Evolutionary conservation across 2,797 vertebrate species (phyloP).

Genomic region (Sebastes vulpes): DNA sequence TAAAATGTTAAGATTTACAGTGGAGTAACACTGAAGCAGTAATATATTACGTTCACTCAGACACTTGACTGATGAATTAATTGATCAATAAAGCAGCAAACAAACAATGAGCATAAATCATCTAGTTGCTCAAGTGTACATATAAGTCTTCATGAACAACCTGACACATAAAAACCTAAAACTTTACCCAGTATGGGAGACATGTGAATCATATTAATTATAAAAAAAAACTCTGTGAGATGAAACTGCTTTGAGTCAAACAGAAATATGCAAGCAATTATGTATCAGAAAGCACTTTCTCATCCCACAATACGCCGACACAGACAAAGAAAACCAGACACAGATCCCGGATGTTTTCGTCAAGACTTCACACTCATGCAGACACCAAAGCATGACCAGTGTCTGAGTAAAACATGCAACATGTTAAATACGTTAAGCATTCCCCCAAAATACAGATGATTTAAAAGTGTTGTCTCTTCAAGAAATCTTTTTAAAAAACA

Average conservation of each 20-base stretch:
- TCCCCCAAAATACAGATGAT: neutral
- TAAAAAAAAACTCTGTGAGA: neutral
- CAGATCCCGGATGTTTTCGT: neutral
- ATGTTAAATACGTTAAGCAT: constrained; percentile 7
- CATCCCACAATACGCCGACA: neutral
- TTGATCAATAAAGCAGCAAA: neutral
- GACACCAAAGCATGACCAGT: neutral
- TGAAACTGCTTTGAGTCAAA: neutral
- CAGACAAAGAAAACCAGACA: constrained; percentile 18
- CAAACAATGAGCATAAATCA: neutral
- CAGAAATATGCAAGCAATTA: neutral
- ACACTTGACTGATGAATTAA: neutral
- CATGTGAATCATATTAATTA: neutral
- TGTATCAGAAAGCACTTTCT: neutral
- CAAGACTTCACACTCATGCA: constrained; percentile 39
- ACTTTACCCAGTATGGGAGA: neutral
- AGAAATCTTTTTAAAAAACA: neutral
- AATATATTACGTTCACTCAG: neutral
- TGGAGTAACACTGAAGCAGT: neutral
- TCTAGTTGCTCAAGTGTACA: neutral
- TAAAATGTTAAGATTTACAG: neutral
- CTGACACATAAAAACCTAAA: neutral
- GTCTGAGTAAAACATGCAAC: constrained; percentile 38
- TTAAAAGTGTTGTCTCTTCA: neutral
- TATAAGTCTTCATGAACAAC: neutral